phyloP scores from a whole-genome alignment of 2,113 vertebrate genomes.

The Sylvilagus bachmani region DNA sequence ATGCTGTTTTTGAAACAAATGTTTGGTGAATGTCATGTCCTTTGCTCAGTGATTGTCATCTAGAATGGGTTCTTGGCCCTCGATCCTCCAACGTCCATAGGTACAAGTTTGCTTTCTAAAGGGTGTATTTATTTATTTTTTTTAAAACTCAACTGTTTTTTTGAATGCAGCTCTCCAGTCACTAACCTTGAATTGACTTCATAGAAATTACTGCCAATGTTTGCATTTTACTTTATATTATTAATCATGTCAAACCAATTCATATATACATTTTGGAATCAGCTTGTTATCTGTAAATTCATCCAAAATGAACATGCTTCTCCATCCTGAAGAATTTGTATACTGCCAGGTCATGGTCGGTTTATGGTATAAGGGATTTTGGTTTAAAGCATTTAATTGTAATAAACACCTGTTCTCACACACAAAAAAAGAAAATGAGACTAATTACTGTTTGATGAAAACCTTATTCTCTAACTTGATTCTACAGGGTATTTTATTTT shows the following conservation, averaged over 20 bases:
- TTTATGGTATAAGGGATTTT: not conserved
- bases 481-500: not conserved
- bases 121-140: not conserved
- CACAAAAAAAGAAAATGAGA: not conserved
- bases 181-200: not conserved
- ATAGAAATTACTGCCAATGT: not conserved
- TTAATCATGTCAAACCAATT: conserved; percentile 42
- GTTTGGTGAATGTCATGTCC: conserved; percentile 85
- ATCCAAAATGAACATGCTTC: not conserved
- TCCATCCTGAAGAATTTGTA: not conserved
- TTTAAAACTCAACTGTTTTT: not conserved
- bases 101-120: not conserved
- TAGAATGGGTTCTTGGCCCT: conserved; percentile 21
- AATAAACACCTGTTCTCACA: conserved; percentile 65
- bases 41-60: conserved; percentile 63
- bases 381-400: conserved; percentile 29
- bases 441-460: not conserved
- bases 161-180: not conserved
- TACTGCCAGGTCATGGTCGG: not conserved
- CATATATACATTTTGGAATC: not conserved
- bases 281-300: conserved; percentile 23
- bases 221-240: conserved; percentile 59
- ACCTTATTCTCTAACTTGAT: not conserved
- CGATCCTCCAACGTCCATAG: conserved; percentile 4
- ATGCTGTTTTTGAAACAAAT: conserved; percentile 72